phyloP scores from a whole-genome alignment of 2,888 invertebrate species.

The Petrolisthes cinctipes region DNA sequence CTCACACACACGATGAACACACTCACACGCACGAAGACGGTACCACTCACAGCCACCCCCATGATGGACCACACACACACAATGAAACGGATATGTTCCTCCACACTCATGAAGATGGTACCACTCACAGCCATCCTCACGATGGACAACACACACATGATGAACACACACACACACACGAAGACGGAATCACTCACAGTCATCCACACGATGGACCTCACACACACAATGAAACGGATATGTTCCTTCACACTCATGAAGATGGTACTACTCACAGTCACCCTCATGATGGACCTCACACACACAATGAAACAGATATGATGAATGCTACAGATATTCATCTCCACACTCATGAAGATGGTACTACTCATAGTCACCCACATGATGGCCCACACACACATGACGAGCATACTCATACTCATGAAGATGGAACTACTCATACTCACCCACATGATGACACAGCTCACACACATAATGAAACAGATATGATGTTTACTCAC shows the following conservation, averaged over 20 bases:
- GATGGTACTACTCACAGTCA: constrained; percentile 37
- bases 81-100: background rate
- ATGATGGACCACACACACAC: constrained; percentile 12
- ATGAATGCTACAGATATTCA: constrained; percentile 15
- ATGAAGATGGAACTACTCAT: constrained; percentile 38
- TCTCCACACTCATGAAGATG: constrained; percentile 12
- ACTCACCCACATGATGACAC: constrained; percentile 24
- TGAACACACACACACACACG: constrained; percentile 46
- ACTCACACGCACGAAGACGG: constrained; percentile 42
- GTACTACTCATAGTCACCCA: constrained; percentile 7
- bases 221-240: constrained; percentile 6
- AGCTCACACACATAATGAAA: constrained; percentile 25
- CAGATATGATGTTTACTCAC: background rate
- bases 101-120: constrained; percentile 45
- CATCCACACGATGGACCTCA: constrained; percentile 34
- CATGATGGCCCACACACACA: constrained; percentile 34
- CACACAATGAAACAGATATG: constrained; percentile 3
- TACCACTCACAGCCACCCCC: constrained; percentile 44
- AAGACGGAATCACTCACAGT: constrained; percentile 14
- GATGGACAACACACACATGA: constrained; percentile 26
- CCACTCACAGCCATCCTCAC: constrained; percentile 49
- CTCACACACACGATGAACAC: background rate
- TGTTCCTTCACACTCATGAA: constrained; percentile 38
- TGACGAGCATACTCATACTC: background rate
- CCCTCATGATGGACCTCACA: constrained; percentile 32